Base-by-base conservation (phyloP, 2,113 vertebrate genomes). In the Thalassarche chlororhynchos region DNA sequence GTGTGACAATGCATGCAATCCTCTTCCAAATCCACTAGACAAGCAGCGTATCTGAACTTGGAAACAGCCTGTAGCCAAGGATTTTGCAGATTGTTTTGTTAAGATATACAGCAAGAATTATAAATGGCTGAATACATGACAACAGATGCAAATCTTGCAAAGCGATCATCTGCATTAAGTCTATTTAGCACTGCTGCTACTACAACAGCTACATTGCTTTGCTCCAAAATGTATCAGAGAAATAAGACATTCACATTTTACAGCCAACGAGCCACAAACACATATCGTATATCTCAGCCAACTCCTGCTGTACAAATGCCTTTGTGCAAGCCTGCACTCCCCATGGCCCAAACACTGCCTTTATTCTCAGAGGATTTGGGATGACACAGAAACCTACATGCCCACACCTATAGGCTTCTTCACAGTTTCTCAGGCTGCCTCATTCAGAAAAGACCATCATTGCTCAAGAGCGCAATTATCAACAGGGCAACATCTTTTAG, bases 51-150 rank as follows among this genome's bases (percentile, higher is more conserved):
- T 62, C 54, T 18, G 18, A 88, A 57, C 31, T 57, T 47, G 38
- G 31, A 76, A 85, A 87, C 46, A 49, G 26, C 89, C 38, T 3
- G 5, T n/a, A 95, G 87, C 36, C 83, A 82, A 64, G 65, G 87
- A 87, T 92, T 89, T 54, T 70, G 23, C 38, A 69, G 85, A 81
- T 79, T 93, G 65, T 64, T 96, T 92, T 82, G 58, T 92, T 79
- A 79, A 89, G 79, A 91, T 89, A 87, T 5, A 95, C 0, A 0
- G 44, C 80, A 97, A 74, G 69, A 81, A 65, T 65, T 87, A 86
- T 60, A 94, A 93, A 96, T 49, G 77, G 38, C 75, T 95, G 79
- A 95, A 77, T 90, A 61, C 24, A 46, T 31, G 79, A 84, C 0
- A 12, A 92, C 77, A 95, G 90, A 84, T 40, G 52, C 54, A 82